phyloP scores from a whole-genome alignment of 2,113 vertebrate genomes.

The Candoia aspera region DNA sequence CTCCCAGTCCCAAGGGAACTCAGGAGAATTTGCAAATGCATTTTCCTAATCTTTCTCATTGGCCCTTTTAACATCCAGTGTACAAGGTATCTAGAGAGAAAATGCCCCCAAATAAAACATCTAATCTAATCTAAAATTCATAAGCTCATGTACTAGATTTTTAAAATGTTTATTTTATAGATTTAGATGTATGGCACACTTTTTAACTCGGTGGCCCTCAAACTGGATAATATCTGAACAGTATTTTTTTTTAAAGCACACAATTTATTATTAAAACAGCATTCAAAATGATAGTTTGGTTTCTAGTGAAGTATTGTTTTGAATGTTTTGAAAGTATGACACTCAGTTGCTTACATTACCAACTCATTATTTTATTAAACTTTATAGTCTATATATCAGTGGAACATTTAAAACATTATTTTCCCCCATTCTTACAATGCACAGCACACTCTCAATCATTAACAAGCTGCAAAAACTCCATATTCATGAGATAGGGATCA shows the following conservation, averaged over 20 bases:
- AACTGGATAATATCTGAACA: neutral
- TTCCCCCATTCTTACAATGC: neutral
- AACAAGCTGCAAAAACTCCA: neutral
- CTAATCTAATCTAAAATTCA: neutral
- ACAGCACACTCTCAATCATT: neutral
- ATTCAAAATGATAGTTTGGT: neutral
- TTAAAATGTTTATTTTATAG: neutral
- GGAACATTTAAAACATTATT: neutral
- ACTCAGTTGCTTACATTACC: neutral
- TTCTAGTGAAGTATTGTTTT: neutral
- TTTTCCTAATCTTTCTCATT: neutral
- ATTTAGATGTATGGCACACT: neutral
- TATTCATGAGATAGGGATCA: conserved; percentile 17
- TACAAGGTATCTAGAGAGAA: neutral
- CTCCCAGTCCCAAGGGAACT: neutral
- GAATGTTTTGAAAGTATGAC: neutral
- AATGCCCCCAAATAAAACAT: neutral
- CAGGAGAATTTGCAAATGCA: neutral
- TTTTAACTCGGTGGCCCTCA: neutral
- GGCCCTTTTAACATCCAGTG: neutral
- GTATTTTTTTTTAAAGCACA: neutral
- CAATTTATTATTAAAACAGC: neutral
- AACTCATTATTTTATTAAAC: neutral
- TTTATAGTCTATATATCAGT: neutral
- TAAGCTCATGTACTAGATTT: neutral